Conservation (phyloP, 2,113 vertebrate genomes). For the Myiozetetes cayanensis region DNA sequence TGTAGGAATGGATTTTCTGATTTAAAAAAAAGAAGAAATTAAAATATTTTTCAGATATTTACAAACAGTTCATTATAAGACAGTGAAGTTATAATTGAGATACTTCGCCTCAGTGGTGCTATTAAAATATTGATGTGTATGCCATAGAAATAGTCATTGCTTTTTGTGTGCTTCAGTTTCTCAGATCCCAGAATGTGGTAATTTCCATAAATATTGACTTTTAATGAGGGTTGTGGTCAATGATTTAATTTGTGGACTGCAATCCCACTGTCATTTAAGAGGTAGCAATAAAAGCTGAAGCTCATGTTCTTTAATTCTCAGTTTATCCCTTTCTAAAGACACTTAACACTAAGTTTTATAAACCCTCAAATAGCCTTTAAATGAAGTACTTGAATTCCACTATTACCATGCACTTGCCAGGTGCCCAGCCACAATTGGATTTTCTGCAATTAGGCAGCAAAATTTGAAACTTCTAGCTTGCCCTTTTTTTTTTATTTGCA, state of each 20-base stretch:
- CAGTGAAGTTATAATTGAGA: not conserved
- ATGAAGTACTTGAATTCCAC: not conserved
- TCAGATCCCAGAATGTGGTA: not conserved
- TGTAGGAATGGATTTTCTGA: not conserved
- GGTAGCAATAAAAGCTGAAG: not conserved
- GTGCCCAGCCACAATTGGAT: not conserved
- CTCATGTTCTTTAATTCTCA: not conserved
- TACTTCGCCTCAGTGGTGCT: not conserved
- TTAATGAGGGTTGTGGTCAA: not conserved
- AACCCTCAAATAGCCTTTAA: not conserved
- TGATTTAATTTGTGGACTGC: slow-evolving; percentile 12
- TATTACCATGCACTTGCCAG: not conserved
- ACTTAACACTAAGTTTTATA: not conserved
- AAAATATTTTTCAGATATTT: not conserved
- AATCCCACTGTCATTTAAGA: not conserved
- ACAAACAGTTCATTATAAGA: not conserved
- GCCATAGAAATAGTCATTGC: not conserved
- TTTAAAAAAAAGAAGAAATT: not conserved
- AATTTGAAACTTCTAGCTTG: not conserved
- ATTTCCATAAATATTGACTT: slow-evolving; percentile 48
- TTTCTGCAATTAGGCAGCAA: not conserved
- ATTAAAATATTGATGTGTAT: not conserved
- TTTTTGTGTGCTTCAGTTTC: not conserved
- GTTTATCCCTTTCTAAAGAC: not conserved
- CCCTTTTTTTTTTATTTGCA: not conserved